Evolutionary conservation across 2,113 vertebrate species (phyloP), one percentile per base, ranked within the genome.

Genomic region (Ptyas mucosa): DNA sequence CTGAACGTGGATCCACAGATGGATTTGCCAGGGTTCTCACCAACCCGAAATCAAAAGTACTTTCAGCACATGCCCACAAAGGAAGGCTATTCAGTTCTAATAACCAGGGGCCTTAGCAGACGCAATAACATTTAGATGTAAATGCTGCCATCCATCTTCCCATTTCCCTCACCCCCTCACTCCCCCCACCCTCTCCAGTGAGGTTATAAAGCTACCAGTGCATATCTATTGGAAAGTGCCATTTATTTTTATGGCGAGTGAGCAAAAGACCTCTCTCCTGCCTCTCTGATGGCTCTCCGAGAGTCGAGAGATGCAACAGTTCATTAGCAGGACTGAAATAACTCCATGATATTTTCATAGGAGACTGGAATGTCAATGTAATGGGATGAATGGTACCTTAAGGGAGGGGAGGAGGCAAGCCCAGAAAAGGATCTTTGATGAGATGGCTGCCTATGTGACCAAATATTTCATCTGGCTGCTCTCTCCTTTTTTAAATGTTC

Each of bases 101-200:
- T 89, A 95, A 54, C 93, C 91, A 93, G 87, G 89, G 61, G 95
- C 92, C 93, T 91, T 90, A 89, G 87, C 64, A 88, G 92, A 93
- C 2, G 88, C 92, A 95, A 89, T 91, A 95, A 95, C 89, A 89
- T 89, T 89, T 94, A 92, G 64, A 91, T 95, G 89, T 92, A 93
- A 92, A 95, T 92, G 89, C 91, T 93, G 75, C 58, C 75, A 61
- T 94, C 91, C 69, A 91, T 86, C 92, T 89, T 93, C 95, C 95
- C 94, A 92, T 94, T 94, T 92, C 55, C 96, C 94, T 93, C 81
- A 92, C 91, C 46, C 46, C 46, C n/a, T n/a, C n/a, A n/a, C n/a
- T n/a, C n/a, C 52, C 61, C 93, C 46, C 88, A 7, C 9, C 34
- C 21, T 26, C 54, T 29, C 14, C 91, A 54, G 0, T 21, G 10